phyloP scores from a whole-genome alignment of 2,888 invertebrate genomes.

The Chloroclysta siterata region DNA sequence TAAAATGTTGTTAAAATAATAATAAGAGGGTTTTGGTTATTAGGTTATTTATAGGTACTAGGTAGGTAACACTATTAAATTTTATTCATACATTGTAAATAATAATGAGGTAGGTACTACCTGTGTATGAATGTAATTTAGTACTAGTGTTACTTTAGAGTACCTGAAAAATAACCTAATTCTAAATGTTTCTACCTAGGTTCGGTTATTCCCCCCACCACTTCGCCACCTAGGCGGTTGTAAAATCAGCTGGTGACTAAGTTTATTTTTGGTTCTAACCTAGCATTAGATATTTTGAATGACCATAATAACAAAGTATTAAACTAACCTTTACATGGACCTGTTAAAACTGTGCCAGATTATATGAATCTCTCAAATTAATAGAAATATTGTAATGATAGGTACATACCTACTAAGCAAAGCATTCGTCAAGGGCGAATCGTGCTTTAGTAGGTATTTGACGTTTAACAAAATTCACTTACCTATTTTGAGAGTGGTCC shows the following conservation, averaged over 20 bases:
- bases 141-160: too few relatives aligned
- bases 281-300: background rate
- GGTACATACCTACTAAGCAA: background rate
- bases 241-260: slow-evolving; percentile 1
- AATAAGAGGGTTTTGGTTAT: too few relatives aligned
- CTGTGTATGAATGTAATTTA: too few relatives aligned
- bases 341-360: background rate
- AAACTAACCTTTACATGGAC: background rate
- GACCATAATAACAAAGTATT: background rate
- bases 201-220: background rate
- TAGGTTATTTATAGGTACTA: too few relatives aligned
- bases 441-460: slow-evolving; percentile 40
- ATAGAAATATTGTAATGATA: slow-evolving; percentile 17
- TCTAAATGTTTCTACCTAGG: background rate
- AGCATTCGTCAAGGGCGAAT: slow-evolving; percentile 64
- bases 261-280: background rate
- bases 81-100: too few relatives aligned
- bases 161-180: too few relatives aligned
- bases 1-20: too few relatives aligned
- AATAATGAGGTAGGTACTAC: too few relatives aligned
- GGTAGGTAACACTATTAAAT: too few relatives aligned
- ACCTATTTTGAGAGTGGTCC: slow-evolving; percentile 51
- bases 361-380: slow-evolving; percentile 7
- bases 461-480: slow-evolving; percentile 52
- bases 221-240: background rate